A percentile compares a stretch with the other conserved stretches of the same genome.
Conservation (phyloP, 2,113 vertebrate species). For the Dromaius novaehollandiae region DNA sequence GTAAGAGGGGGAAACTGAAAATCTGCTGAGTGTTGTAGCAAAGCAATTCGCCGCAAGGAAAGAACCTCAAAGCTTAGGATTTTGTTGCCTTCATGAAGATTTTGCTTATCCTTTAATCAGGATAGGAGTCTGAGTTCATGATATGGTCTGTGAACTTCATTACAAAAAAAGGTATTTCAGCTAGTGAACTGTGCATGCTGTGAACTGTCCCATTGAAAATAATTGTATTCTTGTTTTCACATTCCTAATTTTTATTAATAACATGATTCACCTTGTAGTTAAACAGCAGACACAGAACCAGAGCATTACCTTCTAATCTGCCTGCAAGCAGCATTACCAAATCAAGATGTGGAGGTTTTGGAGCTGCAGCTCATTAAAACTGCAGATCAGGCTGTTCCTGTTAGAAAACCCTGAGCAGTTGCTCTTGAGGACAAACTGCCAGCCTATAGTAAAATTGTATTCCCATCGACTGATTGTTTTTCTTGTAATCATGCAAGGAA, state of each 20-base stretch:
- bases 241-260: neutral
- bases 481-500: neutral
- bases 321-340: neutral
- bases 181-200: neutral
- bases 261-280: neutral
- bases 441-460: neutral
- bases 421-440: neutral
- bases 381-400: neutral
- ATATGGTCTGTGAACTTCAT: neutral
- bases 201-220: neutral
- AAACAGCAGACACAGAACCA: neutral
- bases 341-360: neutral
- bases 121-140: neutral
- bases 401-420: neutral
- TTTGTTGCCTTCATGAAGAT: neutral
- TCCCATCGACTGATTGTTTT: neutral
- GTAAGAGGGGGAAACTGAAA: constrained; percentile 21
- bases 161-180: neutral
- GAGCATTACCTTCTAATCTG: neutral
- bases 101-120: neutral
- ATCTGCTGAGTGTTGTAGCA: neutral
- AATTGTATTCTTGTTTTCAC: neutral
- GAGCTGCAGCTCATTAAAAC: neutral
- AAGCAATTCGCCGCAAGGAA: neutral
- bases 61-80: neutral